phyloP scores from a whole-genome alignment of 2,888 invertebrate species.

The Ormyrus rosae region DNA sequence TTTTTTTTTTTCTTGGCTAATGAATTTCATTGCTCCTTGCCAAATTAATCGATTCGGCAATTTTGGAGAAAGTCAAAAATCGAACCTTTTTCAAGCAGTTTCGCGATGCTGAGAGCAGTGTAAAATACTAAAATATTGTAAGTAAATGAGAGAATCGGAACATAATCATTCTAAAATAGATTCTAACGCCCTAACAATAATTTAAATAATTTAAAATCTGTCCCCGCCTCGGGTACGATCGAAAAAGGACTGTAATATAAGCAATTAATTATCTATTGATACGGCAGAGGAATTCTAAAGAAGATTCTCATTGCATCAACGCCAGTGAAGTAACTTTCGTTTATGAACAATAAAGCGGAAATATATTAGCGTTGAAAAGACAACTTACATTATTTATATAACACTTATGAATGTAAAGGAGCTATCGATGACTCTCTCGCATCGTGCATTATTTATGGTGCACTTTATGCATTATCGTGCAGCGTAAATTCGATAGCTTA shows the following conservation, averaged over 20 bases:
- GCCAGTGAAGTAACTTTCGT: not conserved
- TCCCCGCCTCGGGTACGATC: no score
- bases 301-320: not conserved
- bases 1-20: not conserved
- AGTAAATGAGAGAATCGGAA: no score
- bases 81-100: no score
- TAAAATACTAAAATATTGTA: no score
- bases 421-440: slow-evolving; percentile 27
- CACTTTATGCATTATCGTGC: slow-evolving; percentile 5
- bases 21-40: not conserved
- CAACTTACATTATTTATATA: slow-evolving; percentile 46
- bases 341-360: slow-evolving; percentile 40
- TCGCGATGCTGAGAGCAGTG: no score
- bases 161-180: no score
- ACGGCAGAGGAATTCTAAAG: not conserved
- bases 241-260: not conserved
- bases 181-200: no score
- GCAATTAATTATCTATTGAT: not conserved
- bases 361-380: slow-evolving; percentile 34
- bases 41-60: no score
- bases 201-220: not conserved
- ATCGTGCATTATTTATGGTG: slow-evolving; percentile 45
- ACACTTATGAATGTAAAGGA: slow-evolving; percentile 31
- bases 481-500: slow-evolving; percentile 35
- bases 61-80: no score